These are phyloP conservation scores for Coilia nasus DNA, from an alignment of 2,797 vertebrate species.

Conservation along the genomic window DNA sequence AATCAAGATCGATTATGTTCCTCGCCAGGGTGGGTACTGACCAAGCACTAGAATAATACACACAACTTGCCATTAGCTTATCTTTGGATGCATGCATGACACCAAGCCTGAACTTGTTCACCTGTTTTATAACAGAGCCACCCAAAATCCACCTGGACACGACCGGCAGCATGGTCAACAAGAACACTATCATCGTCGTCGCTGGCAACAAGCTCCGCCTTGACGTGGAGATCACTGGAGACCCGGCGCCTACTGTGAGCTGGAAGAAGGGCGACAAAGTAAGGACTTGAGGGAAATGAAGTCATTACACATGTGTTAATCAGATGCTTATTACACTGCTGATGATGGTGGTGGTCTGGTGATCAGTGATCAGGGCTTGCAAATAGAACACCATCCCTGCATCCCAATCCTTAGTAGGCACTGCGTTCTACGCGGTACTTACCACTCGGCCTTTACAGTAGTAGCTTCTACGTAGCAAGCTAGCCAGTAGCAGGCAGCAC, in stretches of 20 bases:
- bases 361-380: no score
- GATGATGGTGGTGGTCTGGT: no score
- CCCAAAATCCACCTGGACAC: conserved; percentile 91
- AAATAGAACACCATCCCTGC: no score
- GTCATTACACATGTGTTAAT: not conserved
- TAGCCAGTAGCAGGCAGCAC: no score
- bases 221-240: conserved; percentile 85
- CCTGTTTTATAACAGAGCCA: conserved; percentile 73
- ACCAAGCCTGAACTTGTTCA: not conserved
- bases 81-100: not conserved
- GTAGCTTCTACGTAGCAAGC: no score
- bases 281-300: conserved; percentile 47
- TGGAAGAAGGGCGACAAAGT: conserved; percentile 82
- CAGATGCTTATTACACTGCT: no score
- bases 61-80: not conserved
- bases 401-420: no score
- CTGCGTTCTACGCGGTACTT: no score
- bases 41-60: not conserved
- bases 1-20: conserved; percentile 89
- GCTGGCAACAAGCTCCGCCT: conserved; percentile 89
- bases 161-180: conserved; percentile 68
- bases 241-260: conserved; percentile 82
- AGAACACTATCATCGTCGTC: conserved; percentile 85
- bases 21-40: conserved; percentile 72
- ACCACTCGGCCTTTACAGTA: no score